These are phyloP conservation scores for Hydroisotoma schaefferi DNA, from an alignment of 2,888 invertebrate species.

Conservation along the genomic window DNA sequence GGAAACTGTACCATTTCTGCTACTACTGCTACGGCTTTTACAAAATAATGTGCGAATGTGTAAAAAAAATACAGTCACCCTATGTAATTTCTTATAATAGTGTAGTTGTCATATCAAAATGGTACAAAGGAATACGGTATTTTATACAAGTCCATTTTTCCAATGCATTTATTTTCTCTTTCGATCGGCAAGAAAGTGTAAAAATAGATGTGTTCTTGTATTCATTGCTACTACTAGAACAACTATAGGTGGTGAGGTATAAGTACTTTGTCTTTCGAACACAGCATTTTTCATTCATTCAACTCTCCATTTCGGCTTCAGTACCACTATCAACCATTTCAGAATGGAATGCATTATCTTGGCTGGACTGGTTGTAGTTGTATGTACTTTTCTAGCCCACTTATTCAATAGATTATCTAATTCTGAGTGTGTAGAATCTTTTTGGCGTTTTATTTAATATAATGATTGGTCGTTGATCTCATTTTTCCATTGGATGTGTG, in stretches of 20 bases:
- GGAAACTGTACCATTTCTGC: too few species aligned
- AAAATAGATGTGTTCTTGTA: too few species aligned
- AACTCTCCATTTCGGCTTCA: slow-evolving; percentile 2
- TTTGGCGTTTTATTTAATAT: background rate
- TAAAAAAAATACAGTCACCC: background rate
- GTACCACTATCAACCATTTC: too few species aligned
- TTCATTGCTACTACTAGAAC: too few species aligned
- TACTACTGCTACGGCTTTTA: too few species aligned
- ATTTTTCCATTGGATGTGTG: background rate
- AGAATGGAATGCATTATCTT: slow-evolving; percentile 2
- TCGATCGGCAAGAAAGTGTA: background rate
- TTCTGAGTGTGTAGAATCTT: background rate
- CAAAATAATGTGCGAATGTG: too few species aligned
- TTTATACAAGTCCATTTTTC: background rate
- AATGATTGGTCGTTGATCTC: slow-evolving; percentile 1
- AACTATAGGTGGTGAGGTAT: too few species aligned
- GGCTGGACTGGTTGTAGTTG: too few species aligned
- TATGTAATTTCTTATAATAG: background rate
- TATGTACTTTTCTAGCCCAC: background rate
- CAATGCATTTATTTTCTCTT: slow-evolving; percentile 5
- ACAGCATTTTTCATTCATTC: slow-evolving; percentile 3
- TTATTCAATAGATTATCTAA: background rate
- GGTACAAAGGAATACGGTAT: too few species aligned
- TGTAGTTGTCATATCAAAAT: too few species aligned
- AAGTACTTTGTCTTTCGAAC: background rate